Conservation (phyloP, 2,113 vertebrate species). For the Ctenodactylus gundi region DNA sequence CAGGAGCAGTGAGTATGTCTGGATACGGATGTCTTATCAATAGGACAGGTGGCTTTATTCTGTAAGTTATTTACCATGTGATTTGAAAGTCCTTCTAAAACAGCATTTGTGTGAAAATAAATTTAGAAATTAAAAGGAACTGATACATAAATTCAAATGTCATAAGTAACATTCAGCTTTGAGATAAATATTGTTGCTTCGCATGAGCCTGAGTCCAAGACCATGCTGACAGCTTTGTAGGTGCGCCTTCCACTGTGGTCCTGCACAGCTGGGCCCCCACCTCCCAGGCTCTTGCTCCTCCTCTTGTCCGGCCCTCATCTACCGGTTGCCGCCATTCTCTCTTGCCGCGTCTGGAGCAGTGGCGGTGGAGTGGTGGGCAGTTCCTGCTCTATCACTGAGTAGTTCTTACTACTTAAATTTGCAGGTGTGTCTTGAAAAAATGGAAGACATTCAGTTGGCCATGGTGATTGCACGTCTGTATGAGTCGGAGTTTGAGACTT, state of each 20-base stretch:
- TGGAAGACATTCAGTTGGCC: conserved; percentile 98
- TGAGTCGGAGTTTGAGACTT: conserved; percentile 97
- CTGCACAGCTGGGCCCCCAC: background rate
- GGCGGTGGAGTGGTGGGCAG: too few relatives aligned
- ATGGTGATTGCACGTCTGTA: conserved; percentile 97
- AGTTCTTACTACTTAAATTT: conserved; percentile 32
- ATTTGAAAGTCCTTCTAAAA: conserved; percentile 33
- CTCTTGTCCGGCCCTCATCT: conserved; percentile 22
- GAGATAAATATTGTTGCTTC: conserved; percentile 35
- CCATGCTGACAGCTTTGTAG: background rate
- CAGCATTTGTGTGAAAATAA: conserved; percentile 2
- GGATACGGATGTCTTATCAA: background rate
- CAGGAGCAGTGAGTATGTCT: background rate
- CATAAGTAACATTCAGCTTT: conserved; percentile 26
- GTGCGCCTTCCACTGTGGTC: background rate
- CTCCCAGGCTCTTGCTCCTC: background rate
- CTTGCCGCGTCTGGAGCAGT: too few relatives aligned
- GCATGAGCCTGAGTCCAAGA: background rate
- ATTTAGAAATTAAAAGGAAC: conserved; percentile 34
- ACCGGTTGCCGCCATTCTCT: too few relatives aligned
- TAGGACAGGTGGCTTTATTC: background rate
- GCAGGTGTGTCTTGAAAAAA: conserved; percentile 97
- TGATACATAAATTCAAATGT: background rate
- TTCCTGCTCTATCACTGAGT: too few relatives aligned
- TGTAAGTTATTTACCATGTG: background rate